Conservation (phyloP, 2,888 invertebrate genomes). For the Tridacna gigas region DNA sequence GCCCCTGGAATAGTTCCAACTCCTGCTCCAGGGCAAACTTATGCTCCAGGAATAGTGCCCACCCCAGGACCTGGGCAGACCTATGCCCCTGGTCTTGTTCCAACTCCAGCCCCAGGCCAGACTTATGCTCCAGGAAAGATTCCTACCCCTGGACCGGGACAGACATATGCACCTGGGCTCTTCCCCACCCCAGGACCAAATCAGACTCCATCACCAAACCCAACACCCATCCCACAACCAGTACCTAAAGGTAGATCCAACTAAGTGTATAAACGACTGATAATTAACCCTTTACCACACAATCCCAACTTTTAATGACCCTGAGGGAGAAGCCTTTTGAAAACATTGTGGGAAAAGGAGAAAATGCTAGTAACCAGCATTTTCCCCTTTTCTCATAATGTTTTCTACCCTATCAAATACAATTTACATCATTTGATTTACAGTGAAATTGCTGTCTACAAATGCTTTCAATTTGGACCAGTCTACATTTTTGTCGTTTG, state of each 20-base stretch:
- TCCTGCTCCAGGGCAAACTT: constrained; percentile 56
- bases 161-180: constrained; percentile 60
- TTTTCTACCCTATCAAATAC: too few relatives aligned
- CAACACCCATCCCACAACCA: constrained; percentile 57
- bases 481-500: too few relatives aligned
- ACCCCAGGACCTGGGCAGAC: constrained; percentile 37
- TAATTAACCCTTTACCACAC: too few relatives aligned
- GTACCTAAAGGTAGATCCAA: constrained; percentile 52
- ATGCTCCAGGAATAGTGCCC: constrained; percentile 60
- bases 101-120: constrained; percentile 33
- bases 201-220: constrained; percentile 41
- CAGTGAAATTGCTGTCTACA: too few relatives aligned
- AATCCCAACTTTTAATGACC: too few relatives aligned
- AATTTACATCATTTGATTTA: too few relatives aligned
- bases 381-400: too few relatives aligned
- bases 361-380: too few relatives aligned
- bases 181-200: constrained; percentile 57
- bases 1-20: constrained; percentile 62
- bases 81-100: constrained; percentile 16
- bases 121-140: constrained; percentile 22
- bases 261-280: too few relatives aligned
- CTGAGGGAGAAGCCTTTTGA: too few relatives aligned
- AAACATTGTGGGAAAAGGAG: too few relatives aligned
- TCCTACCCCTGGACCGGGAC: constrained; percentile 57
- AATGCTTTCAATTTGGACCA: too few relatives aligned